Conservation (phyloP, 2,113 vertebrate genomes). For the Prionailurus viverrinus region DNA sequence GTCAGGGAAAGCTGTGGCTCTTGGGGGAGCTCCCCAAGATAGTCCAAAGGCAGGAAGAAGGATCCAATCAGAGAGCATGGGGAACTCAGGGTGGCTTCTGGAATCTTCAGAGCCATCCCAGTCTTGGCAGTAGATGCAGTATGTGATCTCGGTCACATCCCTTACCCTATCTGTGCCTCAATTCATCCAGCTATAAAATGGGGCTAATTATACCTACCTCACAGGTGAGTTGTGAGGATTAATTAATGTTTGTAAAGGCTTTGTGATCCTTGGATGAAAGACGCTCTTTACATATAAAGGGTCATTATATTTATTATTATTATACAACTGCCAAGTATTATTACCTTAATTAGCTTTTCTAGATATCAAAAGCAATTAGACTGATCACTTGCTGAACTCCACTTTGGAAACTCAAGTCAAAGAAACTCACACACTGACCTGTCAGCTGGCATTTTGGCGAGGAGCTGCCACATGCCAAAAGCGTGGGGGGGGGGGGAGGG, state of each 20-base stretch:
- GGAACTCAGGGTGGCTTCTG: not conserved
- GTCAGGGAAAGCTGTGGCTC: not conserved
- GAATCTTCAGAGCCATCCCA: not conserved
- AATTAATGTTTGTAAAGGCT: conserved; percentile 85
- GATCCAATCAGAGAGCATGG: not conserved
- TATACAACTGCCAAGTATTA: conserved; percentile 84
- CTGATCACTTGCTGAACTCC: conserved; percentile 64
- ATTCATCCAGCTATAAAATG: conserved; percentile 77
- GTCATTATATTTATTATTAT: conserved; percentile 86
- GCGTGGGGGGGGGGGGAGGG: not conserved
- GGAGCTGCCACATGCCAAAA: not conserved
- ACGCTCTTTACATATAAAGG: conserved; percentile 79
- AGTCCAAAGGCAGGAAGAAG: not conserved
- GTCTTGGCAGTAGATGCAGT: not conserved
- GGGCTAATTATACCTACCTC: conserved; percentile 83
- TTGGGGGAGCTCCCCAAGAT: not conserved
- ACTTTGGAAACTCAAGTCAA: conserved; percentile 75
- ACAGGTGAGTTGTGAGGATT: conserved; percentile 81
- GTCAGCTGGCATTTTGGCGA: not conserved
- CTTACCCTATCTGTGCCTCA: conserved; percentile 70
- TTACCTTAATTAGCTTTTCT: conserved; percentile 85
- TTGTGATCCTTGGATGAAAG: conserved; percentile 85
- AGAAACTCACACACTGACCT: conserved; percentile 57
- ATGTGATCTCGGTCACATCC: conserved; percentile 59
- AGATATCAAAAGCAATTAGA: conserved; percentile 84